Percentiles rank a stretch among this genome's conserved stretches.
These are phyloP conservation scores for Botrylloides violaceus DNA, from an alignment of 23 tunicate species.

Conservation along the genomic window DNA sequence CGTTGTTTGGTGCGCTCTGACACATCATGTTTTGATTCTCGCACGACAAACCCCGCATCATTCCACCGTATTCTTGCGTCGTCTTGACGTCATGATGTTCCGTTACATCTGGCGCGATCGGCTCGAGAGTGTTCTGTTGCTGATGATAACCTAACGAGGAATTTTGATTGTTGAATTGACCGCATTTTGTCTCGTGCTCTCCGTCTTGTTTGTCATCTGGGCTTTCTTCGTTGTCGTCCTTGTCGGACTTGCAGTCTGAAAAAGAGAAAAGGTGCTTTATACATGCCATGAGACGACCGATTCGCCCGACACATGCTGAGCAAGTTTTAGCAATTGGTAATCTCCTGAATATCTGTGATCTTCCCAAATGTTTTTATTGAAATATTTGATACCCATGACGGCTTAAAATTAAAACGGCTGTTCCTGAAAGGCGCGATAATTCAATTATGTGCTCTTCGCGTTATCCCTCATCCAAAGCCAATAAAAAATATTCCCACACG, in stretches of 20 bases:
- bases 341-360: background rate
- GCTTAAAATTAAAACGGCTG: slow-evolving; percentile 20
- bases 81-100: background rate
- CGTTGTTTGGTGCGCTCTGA: background rate
- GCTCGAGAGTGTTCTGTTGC: background rate
- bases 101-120: background rate
- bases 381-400: slow-evolving; percentile 13
- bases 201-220: slow-evolving; percentile 3
- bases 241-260: slow-evolving; percentile 15
- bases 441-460: background rate
- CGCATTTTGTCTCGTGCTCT: background rate
- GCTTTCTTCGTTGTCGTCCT: slow-evolving; percentile 4
- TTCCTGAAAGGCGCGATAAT: slow-evolving; percentile 18
- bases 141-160: background rate
- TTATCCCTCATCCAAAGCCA: background rate
- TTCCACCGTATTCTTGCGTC: background rate
- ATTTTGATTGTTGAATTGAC: slow-evolving; percentile 9
- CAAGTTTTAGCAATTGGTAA: background rate
- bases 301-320: no score
- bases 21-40: background rate
- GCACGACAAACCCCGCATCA: background rate
- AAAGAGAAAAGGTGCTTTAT: background rate
- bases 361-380: background rate
- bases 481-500: slow-evolving; percentile 3
- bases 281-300: background rate